These are phyloP conservation scores for Sthenelais limicola DNA, from an alignment of 2,888 invertebrate genomes.

Conservation along the genomic window DNA sequence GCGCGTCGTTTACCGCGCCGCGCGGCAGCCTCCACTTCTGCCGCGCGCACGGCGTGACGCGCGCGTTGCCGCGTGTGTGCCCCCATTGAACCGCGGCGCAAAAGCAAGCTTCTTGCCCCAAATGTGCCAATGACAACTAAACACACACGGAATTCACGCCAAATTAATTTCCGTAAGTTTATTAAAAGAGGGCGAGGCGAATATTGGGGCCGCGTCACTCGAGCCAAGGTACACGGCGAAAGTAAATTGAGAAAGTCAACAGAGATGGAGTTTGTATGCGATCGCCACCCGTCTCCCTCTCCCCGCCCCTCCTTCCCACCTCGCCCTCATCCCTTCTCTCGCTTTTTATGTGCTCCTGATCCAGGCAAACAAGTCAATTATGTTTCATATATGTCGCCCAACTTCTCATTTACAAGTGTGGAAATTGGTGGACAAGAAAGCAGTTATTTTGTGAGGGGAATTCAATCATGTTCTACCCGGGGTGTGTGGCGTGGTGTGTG, in stretches of 20 bases:
- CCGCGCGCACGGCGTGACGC: background rate
- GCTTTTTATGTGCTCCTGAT: too few relatives aligned
- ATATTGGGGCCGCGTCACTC: conserved; percentile 8
- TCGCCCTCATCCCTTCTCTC: background rate
- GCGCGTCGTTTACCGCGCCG: background rate
- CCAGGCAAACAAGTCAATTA: too few relatives aligned
- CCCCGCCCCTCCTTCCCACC: background rate
- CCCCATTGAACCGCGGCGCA: background rate
- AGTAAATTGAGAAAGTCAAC: conserved; percentile 33
- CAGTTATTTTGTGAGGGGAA: too few relatives aligned
- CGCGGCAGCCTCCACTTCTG: background rate
- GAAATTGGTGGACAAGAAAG: too few relatives aligned
- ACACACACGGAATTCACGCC: conserved; percentile 37
- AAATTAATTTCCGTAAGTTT: conserved; percentile 37
- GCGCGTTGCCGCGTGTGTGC: background rate
- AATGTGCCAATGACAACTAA: conserved; percentile 38
- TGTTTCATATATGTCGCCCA: too few relatives aligned
- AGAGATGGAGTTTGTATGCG: background rate
- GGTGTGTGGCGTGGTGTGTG: too few relatives aligned
- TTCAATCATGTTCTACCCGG: too few relatives aligned
- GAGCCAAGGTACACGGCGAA: background rate
- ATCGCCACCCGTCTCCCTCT: background rate
- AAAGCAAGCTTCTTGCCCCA: too few relatives aligned
- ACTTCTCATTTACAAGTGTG: too few relatives aligned
- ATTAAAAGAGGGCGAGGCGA: conserved; percentile 16